Base-by-base conservation (phyloP, 2,797 vertebrate species). In the Vultur gryphus region DNA sequence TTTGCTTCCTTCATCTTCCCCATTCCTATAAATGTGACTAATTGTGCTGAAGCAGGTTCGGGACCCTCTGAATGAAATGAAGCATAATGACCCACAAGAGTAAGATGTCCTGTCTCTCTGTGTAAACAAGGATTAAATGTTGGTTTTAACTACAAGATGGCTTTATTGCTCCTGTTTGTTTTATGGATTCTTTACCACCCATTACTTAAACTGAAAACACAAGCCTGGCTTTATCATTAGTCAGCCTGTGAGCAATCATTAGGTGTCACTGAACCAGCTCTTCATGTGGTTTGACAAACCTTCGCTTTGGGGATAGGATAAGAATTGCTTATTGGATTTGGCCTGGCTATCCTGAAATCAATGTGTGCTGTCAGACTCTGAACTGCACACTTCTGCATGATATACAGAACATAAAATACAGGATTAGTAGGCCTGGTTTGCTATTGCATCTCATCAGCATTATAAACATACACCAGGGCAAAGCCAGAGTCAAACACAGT, bases 191-290 rank as follows among this genome's bases (percentile, higher is more conserved):
- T 84, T 95, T 67, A 73, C 77, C 33, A 57, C 59, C n/a, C 46
- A 37, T 93, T 79, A 71, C 89, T 90, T 96, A 86, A 94, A 91
- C 82, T 31, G 76, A 95, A 96, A 94, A 83, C 52, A 83, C 11
- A 69, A 94, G n/a, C 48, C 16, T 65, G 31, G 25, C 31, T 76
- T 82, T 73, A 61, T 84, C 35, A 37, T 93, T 96, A 89, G 44
- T 87, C 70, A 94, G 72, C 11, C 69, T 86, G 29, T 79, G 49
- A 94, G 64, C 21, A 88, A 62, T 96, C 88, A 88, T 89, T 85
- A 94, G 35, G 28, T 96, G 39, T 90, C 87, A 87, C 49, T 14
- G n/a, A 95, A 90, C 25, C 67, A 78, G 33, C 51, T 94, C 65
- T 79, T 85, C 1, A 0, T 77, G 78, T 33, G 43, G n/a, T 89